Base-by-base conservation (phyloP, 1,140 invertebrate genomes). In the Bradynema listronoti region DNA sequence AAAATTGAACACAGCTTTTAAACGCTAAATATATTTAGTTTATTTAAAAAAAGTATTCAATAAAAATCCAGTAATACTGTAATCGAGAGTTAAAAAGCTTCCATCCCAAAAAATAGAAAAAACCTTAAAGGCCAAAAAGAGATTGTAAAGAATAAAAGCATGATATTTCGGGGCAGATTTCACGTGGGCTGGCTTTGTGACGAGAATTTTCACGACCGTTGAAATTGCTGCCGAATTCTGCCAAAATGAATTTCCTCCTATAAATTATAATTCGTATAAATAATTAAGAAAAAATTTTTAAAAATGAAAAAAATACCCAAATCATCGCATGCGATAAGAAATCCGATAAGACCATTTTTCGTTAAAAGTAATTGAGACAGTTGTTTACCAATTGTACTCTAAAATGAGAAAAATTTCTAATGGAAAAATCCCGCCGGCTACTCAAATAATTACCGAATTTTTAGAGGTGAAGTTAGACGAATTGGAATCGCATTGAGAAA, bases 191-290 rank as follows among this genome's bases (percentile, higher is more conserved):
- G 52, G 50, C 43, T 55, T 55, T 42, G 7, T 55, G 2, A 45
- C 24, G 16, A 55, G 33, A 4, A 55, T 16, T 4, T 43, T 3
- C 41, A 55, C 33, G 32, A 55, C 43, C n/a, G 52, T 25, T 50
- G 33, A 16, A 19, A 55, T 22, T 16, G 52, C 52, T 24, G 33
- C 43, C 24, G 52, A 53, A n/a, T 55, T 55, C 3, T 34, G 19
- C 52, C 52, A 55, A 53, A 55, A 55, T 7, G 52, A 43, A 16
- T 55, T 45, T 16, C 52, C 52, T 16, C 52, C 52, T 55, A 36
- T 19, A 39, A 19, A 39, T 11, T 39, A 11, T 11, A 39, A 39
- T 11, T 19, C 36, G 36, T 19, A 39, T 19, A 11, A 47, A 47
- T 29, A 47, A 9, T 9, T 9, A 47, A n/a, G n/a, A n/a, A n/a